Percentiles rank a stretch among this genome's conserved stretches.
phyloP scores from a whole-genome alignment of 2,797 vertebrate genomes.

The Hylomyscus alleni region DNA sequence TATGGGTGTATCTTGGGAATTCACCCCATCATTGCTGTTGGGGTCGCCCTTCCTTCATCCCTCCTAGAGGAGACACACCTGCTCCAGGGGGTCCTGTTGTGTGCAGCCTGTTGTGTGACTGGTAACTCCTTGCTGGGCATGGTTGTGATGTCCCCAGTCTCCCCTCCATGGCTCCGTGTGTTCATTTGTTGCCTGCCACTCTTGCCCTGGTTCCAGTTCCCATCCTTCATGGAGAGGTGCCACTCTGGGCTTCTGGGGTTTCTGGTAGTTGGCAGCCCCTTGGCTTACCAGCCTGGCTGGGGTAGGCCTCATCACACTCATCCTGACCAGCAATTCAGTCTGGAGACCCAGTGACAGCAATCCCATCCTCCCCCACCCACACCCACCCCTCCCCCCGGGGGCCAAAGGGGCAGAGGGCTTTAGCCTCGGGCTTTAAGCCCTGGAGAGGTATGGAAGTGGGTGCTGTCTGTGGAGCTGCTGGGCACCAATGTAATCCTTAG shows the following conservation, averaged over 20 bases:
- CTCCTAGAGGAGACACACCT: neutral
- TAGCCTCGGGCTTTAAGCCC: constrained; percentile 22
- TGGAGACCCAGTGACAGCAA: constrained; percentile 32
- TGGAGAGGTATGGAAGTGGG: constrained; percentile 13
- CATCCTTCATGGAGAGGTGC: neutral
- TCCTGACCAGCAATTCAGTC: constrained; percentile 9
- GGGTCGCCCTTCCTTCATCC: constrained; percentile 59
- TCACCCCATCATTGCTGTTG: constrained; percentile 52
- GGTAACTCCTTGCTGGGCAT: neutral
- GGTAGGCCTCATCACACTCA: neutral
- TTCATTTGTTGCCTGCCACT: constrained; percentile 43
- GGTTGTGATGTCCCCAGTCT: constrained; percentile 56
- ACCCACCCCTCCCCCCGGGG: too few relatives aligned
- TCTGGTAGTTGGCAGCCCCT: constrained; percentile 44
- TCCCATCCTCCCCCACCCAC: constrained; percentile 36
- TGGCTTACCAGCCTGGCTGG: constrained; percentile 39
- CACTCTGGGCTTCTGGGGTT: constrained; percentile 58
- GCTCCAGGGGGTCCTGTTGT: neutral
- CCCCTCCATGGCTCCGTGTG: constrained; percentile 40
- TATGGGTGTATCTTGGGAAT: constrained; percentile 68
- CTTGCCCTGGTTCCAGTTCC: constrained; percentile 32
- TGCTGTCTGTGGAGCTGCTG: neutral
- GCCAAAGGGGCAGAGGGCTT: constrained; percentile 55
- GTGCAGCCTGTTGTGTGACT: constrained; percentile 63
- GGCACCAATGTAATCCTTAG: neutral